phyloP scores from a whole-genome alignment of 2,888 invertebrate genomes.

The Lumbricus terrestris region DNA sequence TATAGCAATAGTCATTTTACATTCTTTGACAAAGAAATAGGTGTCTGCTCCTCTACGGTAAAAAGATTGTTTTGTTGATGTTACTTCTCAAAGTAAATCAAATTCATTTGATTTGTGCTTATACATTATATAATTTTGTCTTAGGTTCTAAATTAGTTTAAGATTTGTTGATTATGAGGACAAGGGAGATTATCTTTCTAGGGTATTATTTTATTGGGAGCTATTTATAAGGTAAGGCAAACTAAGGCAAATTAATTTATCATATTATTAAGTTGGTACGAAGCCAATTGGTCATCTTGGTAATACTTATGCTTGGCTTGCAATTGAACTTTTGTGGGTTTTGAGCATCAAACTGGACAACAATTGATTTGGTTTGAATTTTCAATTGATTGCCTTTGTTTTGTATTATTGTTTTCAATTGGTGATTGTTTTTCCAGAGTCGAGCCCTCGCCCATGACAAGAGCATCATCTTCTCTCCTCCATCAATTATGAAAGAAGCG shows the following conservation, averaged over 20 bases:
- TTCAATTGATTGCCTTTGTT: neutral
- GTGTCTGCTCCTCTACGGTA: neutral
- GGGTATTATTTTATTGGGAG: no score
- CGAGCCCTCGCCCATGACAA: constrained; percentile 76
- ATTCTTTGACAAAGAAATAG: neutral
- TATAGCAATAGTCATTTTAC: neutral
- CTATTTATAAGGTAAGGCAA: no score
- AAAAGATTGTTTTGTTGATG: neutral
- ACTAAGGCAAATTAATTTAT: neutral
- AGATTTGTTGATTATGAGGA: neutral
- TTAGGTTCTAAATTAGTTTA: neutral
- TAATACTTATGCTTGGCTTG: neutral
- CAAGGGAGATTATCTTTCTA: no score
- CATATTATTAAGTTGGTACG: neutral
- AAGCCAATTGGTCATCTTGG: neutral
- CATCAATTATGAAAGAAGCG: constrained; percentile 66
- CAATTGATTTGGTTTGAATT: neutral
- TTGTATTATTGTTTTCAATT: neutral
- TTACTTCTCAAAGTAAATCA: neutral
- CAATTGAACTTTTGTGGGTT: neutral
- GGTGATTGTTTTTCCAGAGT: constrained; percentile 66
- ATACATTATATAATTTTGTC: neutral
- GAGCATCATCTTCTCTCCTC: constrained; percentile 80
- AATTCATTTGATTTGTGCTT: neutral
- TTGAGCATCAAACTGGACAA: no score